These are phyloP conservation scores for Nomia melanderi DNA, from an alignment of 1,140 invertebrate species.

Conservation along the genomic window DNA sequence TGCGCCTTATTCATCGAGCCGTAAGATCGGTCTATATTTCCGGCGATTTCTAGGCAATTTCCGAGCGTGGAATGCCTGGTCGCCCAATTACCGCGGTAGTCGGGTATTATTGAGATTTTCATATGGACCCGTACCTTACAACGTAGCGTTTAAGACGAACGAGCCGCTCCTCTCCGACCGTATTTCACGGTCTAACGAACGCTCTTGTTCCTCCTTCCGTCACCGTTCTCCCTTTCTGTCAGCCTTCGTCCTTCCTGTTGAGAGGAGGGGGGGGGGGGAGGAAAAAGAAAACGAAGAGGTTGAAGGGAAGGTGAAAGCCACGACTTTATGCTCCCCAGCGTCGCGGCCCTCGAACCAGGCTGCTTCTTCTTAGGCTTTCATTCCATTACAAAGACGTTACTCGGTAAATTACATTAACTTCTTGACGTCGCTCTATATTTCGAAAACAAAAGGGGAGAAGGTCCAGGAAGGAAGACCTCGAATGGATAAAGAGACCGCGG, in stretches of 20 bases:
- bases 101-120: conserved; percentile 56
- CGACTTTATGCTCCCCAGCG: conserved; percentile 8
- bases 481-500: conserved; percentile 6
- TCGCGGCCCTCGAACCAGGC: conserved; percentile 18
- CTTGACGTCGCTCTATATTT: conserved; percentile 22
- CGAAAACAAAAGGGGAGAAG: conserved; percentile 2
- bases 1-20: conserved; percentile 20
- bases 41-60: conserved; percentile 52
- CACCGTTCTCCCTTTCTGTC: background rate
- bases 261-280: too few species aligned
- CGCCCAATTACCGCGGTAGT: conserved; percentile 43
- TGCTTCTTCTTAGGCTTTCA: conserved; percentile 38
- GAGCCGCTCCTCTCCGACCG: conserved; percentile 1
- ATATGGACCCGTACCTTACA: conserved; percentile 34
- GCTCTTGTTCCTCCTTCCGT: background rate
- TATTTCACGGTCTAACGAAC: conserved; percentile 38
- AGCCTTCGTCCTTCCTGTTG: background rate
- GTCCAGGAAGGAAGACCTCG: background rate
- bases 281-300: background rate
- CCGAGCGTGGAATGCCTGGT: conserved; percentile 40
- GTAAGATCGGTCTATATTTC: conserved; percentile 49
- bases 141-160: conserved; percentile 15
- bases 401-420: conserved; percentile 39
- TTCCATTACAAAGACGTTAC: conserved; percentile 41
- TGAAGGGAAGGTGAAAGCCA: background rate